Evolutionary conservation across 2,888 invertebrate genomes (phyloP), one percentile per base, ranked within the genome.

Genomic region (Watsonalla cultraria): DNA sequence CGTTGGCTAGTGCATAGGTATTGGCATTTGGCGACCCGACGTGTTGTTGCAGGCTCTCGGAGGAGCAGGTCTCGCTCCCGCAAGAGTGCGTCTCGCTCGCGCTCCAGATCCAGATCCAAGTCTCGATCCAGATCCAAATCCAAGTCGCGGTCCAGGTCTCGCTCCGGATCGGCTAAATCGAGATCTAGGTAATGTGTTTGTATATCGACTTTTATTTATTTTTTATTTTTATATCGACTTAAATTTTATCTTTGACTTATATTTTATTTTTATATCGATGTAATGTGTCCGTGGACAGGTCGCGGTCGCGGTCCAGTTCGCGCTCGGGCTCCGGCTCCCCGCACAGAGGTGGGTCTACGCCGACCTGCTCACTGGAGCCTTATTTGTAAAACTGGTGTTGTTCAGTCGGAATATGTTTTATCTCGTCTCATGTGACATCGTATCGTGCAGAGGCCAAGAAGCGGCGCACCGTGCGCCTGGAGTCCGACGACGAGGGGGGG

Each of bases 401-500:
- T 24, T 24, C 24, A 24, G 24, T 24, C 24, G 24, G 24, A 24
- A 24, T 24, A 24, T 24, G 24, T 24, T 24, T 24, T 24, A 4
- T 24, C 24, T 24, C 4, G 24, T 24, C 24, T 24, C 24, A 24
- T 24, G 4, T 24, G 24, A 24, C 24, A 24, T 24, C 9, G 42
- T 42, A 11, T 42, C 51, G 53, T 54, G 74, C 78, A 64, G 62
- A 75, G 11, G 78, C 66, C 13, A 85, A 76, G 71, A 88, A 85
- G 74, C 86, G 83, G 11, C 92, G 91, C 51, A 86, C 86, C 7
- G 92, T 92, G 64, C 92, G 92, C 13, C 92, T 93, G 39, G 91
- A 91, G 62, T 92, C 93, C 0, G 93, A 93, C 68, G 92, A 92
- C 54, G 92, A 91, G 61, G 91, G 81, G 61, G 55, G 52, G 35